Evolutionary conservation across 2,113 vertebrate genomes (phyloP), one percentile per base, ranked within the genome.

Genomic region (Ceratotherium simum): DNA sequence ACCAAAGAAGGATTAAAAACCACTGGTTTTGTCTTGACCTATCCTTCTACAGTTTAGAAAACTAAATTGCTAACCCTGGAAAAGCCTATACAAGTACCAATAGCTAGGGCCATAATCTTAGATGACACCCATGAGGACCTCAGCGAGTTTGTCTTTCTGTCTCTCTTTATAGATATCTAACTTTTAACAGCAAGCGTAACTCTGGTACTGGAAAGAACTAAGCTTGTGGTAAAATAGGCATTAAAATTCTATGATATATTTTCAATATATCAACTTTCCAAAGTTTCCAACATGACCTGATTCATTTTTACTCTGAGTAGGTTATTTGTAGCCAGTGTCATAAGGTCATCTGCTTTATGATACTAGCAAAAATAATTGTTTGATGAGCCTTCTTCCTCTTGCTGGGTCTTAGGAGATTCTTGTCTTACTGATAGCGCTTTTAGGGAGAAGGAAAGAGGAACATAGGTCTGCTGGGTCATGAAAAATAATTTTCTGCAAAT

Each of bases 401-500:
- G 56, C 79, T 21, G 10, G 20, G 12, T 65, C 76, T 94, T 39
- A 73, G 17, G 86, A 83, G 27, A 94, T 58, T 75, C n/a, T 95
- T 88, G 20, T 86, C 36, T 69, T 92, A 67, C 39, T 21, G 21
- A 62, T 39, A 87, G 65, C 92, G n/a, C 5, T 81, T 89, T 82
- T 29, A 64, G 33, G 10, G 14, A 36, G 39, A 85, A 85, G 17
- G 1, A 48, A 65, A 48, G 18, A 51, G 12, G 5, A 73, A 56
- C 27, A 16, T 13, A 75, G 16, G 16, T n/a, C 23, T 54, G 11
- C 36, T 75, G 17, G 36, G 16, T 65, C 60, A 83, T 81, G 70
- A 89, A 96, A 87, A 91, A 5, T 36, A 72, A 79, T 86, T 95
- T 94, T 97, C 58, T 67, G 23, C 73, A 90, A 42, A 75, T 72